Percentiles rank a stretch among this genome's conserved stretches.
Conservation (phyloP, 2,888 invertebrate species). For the Encarsia formosa region DNA sequence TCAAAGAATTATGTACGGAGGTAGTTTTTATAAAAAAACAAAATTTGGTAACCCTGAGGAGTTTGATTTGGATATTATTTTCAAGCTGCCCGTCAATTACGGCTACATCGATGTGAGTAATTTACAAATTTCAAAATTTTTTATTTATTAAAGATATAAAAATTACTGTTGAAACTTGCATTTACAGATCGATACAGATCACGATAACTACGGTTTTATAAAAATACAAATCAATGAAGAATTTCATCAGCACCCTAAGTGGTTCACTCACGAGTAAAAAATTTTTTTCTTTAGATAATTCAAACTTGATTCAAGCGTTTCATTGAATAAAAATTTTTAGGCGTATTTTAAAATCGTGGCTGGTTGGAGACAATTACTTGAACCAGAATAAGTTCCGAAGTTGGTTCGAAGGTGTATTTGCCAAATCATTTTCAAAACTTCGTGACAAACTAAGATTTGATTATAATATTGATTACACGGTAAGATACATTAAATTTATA, state of each 20-base stretch:
- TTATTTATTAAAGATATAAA: too few species aligned
- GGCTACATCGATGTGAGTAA: neutral
- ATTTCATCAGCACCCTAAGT: neutral
- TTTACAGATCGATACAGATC: slow-evolving; percentile 12
- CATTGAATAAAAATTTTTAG: too few species aligned
- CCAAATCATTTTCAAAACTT: neutral
- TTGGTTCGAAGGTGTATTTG: slow-evolving; percentile 5
- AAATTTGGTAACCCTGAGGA: slow-evolving; percentile 59
- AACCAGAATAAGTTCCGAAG: slow-evolving; percentile 9
- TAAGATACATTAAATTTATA: too few species aligned
- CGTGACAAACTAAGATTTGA: neutral
- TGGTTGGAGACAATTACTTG: neutral
- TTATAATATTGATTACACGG: neutral
- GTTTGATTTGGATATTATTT: slow-evolving; percentile 59
- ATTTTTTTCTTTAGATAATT: too few species aligned
- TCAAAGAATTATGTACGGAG: slow-evolving; percentile 52
- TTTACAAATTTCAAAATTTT: neutral
- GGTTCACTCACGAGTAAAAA: slow-evolving; percentile 2
- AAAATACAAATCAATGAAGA: slow-evolving; percentile 7
- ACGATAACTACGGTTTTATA: slow-evolving; percentile 9
- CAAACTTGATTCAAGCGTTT: too few species aligned
- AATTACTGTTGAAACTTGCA: too few species aligned
- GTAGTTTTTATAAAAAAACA: slow-evolving; percentile 59
- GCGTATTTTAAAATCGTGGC: too few species aligned
- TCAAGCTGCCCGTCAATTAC: slow-evolving; percentile 6